Base-by-base conservation (phyloP, 2,113 vertebrate genomes). In the Cisticola juncidis region DNA sequence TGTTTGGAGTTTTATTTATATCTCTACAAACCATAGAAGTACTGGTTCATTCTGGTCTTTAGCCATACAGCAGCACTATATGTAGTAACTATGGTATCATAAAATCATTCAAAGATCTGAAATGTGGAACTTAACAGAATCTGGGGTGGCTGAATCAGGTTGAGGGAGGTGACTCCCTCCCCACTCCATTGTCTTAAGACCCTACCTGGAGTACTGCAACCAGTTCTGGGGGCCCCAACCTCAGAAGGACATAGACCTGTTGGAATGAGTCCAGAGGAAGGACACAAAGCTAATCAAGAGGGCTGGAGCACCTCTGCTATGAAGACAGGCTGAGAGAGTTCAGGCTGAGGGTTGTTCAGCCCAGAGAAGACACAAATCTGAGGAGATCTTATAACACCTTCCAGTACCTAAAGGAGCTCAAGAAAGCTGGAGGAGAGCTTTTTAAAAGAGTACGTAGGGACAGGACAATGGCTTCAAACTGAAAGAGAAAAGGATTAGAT, bases 311-410 rank as follows among this genome's bases (percentile, higher is more conserved):
- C 35, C 28, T 54, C 56, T 79, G 5, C 29, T 62, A 3, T 38
- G n/a, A 45, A 81, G 33, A 60, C 7, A n/a, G 69, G 13, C 23
- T 74, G 53, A 23, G n/a, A 33, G 23, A 44, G 15, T 38, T 66
- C 38, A 45, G 48, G 33, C 40, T 26, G 20, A 31, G 28, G 5
- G 11, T 10, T 69, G 21, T 26, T 47, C 47, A 62, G 24, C 8
- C 54, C 50, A 40, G n/a, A 69, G 47, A 76, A 61, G 47, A 26
- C 9, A 47, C 61, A 24, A 26, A 23, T 82, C 21, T 0, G 0
- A 24, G 11, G 21, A 35, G n/a, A 35, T 21, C 4, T 60, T 53
- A 29, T 4, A 74, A 16, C 65, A 70, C 28, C 24, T 82, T 47
- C 61, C 47, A 61, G 38, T 68, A 31, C 28, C 28, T 29, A 68